A percentile compares a stretch with the other conserved stretches of the same genome.
phyloP scores from a whole-genome alignment of 2,888 invertebrate genomes.

The Gryllus longicercus region DNA sequence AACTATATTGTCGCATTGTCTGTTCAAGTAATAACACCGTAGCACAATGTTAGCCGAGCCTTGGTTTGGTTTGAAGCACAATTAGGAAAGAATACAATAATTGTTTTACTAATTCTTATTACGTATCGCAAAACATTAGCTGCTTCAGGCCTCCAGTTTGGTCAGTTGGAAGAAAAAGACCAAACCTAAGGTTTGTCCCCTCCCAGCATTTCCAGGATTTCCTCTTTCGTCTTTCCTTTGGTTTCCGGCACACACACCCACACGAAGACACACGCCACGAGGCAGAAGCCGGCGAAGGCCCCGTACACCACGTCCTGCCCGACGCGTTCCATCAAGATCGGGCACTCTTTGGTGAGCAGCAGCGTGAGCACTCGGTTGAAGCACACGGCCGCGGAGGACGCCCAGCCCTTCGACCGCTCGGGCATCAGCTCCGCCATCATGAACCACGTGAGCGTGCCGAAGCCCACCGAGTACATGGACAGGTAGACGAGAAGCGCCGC shows the following conservation, averaged over 20 bases:
- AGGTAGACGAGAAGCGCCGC: slow-evolving; percentile 63
- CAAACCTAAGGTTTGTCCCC: too few relatives aligned
- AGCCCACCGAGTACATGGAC: slow-evolving; percentile 64
- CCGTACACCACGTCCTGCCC: slow-evolving; percentile 28
- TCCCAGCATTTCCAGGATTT: neutral
- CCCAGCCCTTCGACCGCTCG: slow-evolving; percentile 65
- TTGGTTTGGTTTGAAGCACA: too few relatives aligned
- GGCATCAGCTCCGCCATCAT: slow-evolving; percentile 75
- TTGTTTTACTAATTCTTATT: too few relatives aligned
- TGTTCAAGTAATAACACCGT: too few relatives aligned
- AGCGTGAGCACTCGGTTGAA: slow-evolving; percentile 60
- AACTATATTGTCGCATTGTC: too few relatives aligned
- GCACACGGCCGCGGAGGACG: slow-evolving; percentile 66
- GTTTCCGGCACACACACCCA: slow-evolving; percentile 33
- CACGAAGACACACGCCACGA: slow-evolving; percentile 31
- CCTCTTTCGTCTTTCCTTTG: slow-evolving; percentile 25
- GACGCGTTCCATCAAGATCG: slow-evolving; percentile 39
- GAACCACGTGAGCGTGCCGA: slow-evolving; percentile 79
- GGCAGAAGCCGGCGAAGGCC: slow-evolving; percentile 27
- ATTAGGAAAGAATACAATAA: too few relatives aligned
- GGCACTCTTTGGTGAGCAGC: slow-evolving; percentile 65
- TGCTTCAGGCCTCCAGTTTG: too few relatives aligned
- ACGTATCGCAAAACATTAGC: too few relatives aligned
- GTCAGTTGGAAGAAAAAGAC: too few relatives aligned
- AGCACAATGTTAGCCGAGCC: too few relatives aligned